A percentile compares a stretch with the other conserved stretches of the same genome.
Conservation (phyloP, 2,797 vertebrate genomes). For the Melopsittacus undulatus region DNA sequence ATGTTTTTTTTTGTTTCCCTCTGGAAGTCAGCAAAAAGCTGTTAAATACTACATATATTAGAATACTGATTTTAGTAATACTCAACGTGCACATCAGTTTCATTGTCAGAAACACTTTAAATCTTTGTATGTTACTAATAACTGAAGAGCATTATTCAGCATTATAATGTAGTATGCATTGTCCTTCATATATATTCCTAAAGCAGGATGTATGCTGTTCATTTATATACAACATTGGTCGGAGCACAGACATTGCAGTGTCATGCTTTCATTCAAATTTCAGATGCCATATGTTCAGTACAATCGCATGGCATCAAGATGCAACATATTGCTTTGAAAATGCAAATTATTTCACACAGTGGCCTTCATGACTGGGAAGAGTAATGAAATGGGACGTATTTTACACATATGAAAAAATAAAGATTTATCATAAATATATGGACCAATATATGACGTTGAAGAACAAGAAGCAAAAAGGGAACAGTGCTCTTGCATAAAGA, state of each 20-base stretch:
- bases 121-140: conserved; percentile 71
- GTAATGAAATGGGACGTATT: conserved; percentile 68
- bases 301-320: conserved; percentile 77
- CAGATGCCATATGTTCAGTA: conserved; percentile 70
- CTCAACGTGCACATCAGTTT: conserved; percentile 83
- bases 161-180: conserved; percentile 61
- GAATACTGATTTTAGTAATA: conserved; percentile 76
- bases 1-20: conserved; percentile 61
- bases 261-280: conserved; percentile 82
- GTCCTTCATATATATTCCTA: conserved; percentile 69
- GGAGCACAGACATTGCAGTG: conserved; percentile 75
- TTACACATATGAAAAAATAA: conserved; percentile 54
- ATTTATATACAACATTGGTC: conserved; percentile 78
- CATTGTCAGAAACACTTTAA: conserved; percentile 75
- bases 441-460: conserved; percentile 99
- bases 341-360: conserved; percentile 73
- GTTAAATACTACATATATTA: conserved; percentile 78
- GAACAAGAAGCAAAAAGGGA: conserved; percentile 97
- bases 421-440: conserved; percentile 91
- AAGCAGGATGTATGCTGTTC: conserved; percentile 75
- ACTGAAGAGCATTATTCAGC: conserved; percentile 53
- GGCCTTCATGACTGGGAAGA: conserved; percentile 62
- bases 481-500: conserved; percentile 94
- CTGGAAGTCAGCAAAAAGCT: conserved; percentile 75
- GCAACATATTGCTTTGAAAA: conserved; percentile 78